Evolutionary conservation across 2,888 invertebrate genomes (phyloP).

Genomic region (Melieria picta): DNA sequence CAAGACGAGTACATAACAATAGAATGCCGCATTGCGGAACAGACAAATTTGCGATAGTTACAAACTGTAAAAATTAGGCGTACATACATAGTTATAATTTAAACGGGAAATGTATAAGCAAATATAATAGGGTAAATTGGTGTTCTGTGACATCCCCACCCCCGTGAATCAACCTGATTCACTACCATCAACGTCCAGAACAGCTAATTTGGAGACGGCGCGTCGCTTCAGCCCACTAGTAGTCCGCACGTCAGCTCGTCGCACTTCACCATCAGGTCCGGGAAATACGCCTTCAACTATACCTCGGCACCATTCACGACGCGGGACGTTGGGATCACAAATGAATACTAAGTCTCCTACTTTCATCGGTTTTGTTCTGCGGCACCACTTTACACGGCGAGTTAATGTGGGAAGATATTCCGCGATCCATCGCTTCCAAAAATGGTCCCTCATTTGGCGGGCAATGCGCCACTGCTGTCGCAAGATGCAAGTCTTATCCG

Average conservation of each 20-base stretch:
- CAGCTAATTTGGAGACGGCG: slow-evolving; percentile 2
- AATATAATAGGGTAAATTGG: too few relatives aligned
- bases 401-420: slow-evolving; percentile 13
- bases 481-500: neutral
- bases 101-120: too few relatives aligned
- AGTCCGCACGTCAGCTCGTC: neutral
- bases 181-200: neutral
- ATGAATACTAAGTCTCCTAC: slow-evolving; percentile 53
- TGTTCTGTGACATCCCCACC: neutral
- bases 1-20: too few relatives aligned
- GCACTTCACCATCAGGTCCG: too few relatives aligned
- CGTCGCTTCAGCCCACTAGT: neutral
- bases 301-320: too few relatives aligned
- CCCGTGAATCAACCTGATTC: slow-evolving; percentile 5
- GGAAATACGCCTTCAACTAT: too few relatives aligned
- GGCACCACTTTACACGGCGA: slow-evolving; percentile 36
- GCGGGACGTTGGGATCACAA: too few relatives aligned
- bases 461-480: slow-evolving; percentile 4
- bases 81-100: too few relatives aligned
- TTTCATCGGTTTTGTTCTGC: slow-evolving; percentile 49
- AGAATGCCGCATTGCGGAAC: too few relatives aligned
- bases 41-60: too few relatives aligned
- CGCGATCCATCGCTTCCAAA: neutral
- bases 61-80: too few relatives aligned
- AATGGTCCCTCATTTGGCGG: neutral